Conservation (phyloP, 2,888 invertebrate species). For the Sarcophaga subvicina region DNA sequence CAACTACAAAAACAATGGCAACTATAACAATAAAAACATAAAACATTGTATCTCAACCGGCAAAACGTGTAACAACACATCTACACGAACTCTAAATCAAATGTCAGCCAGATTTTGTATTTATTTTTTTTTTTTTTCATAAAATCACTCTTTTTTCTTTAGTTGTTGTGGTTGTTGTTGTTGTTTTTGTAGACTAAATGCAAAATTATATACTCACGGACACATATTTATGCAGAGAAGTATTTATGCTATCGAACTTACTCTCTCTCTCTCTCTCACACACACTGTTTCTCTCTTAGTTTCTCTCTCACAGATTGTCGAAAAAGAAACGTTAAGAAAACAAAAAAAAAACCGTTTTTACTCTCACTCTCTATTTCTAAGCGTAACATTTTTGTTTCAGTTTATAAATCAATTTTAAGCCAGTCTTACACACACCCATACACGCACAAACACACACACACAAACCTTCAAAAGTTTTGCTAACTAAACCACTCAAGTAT, state of each 20-base stretch:
- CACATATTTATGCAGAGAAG: neutral
- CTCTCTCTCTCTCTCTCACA: neutral
- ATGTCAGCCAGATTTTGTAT: slow-evolving; percentile 61
- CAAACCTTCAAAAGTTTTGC: neutral
- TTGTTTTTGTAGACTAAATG: slow-evolving; percentile 39
- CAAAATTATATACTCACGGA: slow-evolving; percentile 37
- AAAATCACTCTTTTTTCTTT: slow-evolving; percentile 40
- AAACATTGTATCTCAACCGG: slow-evolving; percentile 65
- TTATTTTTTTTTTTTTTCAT: slow-evolving; percentile 9
- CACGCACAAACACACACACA: slow-evolving; percentile 17
- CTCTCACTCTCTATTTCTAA: slow-evolving; percentile 68
- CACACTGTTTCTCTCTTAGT: neutral
- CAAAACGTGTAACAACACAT: slow-evolving; percentile 64
- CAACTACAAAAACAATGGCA: slow-evolving; percentile 36
- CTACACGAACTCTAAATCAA: slow-evolving; percentile 57
- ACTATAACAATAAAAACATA: slow-evolving; percentile 40
- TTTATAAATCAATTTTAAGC: slow-evolving; percentile 1
- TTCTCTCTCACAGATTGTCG: slow-evolving; percentile 30
- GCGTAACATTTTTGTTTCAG: slow-evolving; percentile 30
- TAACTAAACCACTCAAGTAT: neutral
- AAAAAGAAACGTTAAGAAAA: slow-evolving; percentile 14
- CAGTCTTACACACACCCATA: slow-evolving; percentile 31
- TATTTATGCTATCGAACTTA: slow-evolving; percentile 12
- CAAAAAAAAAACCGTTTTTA: slow-evolving; percentile 1
- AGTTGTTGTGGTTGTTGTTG: no score